These are phyloP conservation scores for Lipotes vexillifer DNA, from an alignment of 2,113 vertebrate species.

Conservation along the genomic window DNA sequence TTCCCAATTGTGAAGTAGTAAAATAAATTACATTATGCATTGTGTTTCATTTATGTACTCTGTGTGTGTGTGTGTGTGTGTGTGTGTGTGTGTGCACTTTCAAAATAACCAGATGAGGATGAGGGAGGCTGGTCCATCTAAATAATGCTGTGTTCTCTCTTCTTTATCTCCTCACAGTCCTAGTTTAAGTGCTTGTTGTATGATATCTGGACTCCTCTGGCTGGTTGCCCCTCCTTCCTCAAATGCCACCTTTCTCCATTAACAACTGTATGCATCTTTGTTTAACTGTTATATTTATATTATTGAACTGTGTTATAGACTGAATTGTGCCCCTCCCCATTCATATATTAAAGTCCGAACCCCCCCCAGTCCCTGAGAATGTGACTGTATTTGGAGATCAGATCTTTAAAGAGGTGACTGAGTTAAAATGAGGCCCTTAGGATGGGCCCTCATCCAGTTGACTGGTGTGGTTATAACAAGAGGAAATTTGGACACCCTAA, in stretches of 20 bases:
- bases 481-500: neutral
- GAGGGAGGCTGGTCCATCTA: neutral
- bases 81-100: neutral
- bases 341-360: neutral
- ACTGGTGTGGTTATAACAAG: neutral
- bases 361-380: neutral
- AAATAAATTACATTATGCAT: neutral
- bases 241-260: fast-evolving
- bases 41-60: neutral
- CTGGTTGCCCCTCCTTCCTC: neutral
- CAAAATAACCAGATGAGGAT: neutral
- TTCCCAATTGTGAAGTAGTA: neutral
- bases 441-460: too few species aligned
- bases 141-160: neutral
- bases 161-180: neutral
- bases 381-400: neutral
- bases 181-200: neutral
- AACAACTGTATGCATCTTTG: neutral
- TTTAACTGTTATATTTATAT: neutral
- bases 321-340: neutral
- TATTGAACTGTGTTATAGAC: neutral
- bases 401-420: neutral
- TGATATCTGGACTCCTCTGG: neutral
- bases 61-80: neutral
- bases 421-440: neutral